Conservation (phyloP, 2,797 vertebrate genomes). For the Gila robusta region DNA sequence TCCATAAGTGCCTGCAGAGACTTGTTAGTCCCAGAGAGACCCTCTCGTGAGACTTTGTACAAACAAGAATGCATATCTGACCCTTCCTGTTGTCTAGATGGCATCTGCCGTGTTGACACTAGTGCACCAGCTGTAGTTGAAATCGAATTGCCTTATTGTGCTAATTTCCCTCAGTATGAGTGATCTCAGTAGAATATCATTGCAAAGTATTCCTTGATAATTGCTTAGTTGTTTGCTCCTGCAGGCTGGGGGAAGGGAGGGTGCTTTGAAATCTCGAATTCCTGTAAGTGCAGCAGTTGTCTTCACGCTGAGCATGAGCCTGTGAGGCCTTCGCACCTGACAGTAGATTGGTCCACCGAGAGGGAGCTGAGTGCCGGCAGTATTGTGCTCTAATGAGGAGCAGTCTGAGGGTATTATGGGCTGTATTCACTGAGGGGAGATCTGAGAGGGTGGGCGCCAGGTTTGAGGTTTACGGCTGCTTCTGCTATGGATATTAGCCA, state of each 20-base stretch:
- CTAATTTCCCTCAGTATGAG: slow-evolving; percentile 49
- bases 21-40: slow-evolving; percentile 70
- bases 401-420: slow-evolving; percentile 60
- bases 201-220: slow-evolving; percentile 60
- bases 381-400: slow-evolving; percentile 64
- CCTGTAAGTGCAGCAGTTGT: slow-evolving; percentile 45
- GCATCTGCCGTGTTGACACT: slow-evolving; percentile 64
- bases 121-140: slow-evolving; percentile 51
- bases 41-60: slow-evolving; percentile 63
- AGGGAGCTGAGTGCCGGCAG: slow-evolving; percentile 47
- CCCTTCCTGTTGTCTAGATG: slow-evolving; percentile 63
- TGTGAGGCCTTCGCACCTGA: slow-evolving; percentile 58
- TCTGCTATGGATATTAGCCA: slow-evolving; percentile 60
- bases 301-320: slow-evolving; percentile 43
- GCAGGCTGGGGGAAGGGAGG: slow-evolving; percentile 15
- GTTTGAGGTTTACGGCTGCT: slow-evolving; percentile 60
- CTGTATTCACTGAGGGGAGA: slow-evolving; percentile 54
- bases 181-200: slow-evolving; percentile 56
- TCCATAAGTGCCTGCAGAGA: slow-evolving; percentile 65
- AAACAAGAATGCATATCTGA: slow-evolving; percentile 70
- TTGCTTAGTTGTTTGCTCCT: slow-evolving; percentile 52
- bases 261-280: slow-evolving; percentile 46
- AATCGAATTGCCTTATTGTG: slow-evolving; percentile 55
- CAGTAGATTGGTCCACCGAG: slow-evolving; percentile 54
- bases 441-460: slow-evolving; percentile 44